Evolutionary conservation across 1,140 invertebrate genomes (phyloP), one percentile per base, ranked within the genome.

Genomic region (Apis dorsata): DNA sequence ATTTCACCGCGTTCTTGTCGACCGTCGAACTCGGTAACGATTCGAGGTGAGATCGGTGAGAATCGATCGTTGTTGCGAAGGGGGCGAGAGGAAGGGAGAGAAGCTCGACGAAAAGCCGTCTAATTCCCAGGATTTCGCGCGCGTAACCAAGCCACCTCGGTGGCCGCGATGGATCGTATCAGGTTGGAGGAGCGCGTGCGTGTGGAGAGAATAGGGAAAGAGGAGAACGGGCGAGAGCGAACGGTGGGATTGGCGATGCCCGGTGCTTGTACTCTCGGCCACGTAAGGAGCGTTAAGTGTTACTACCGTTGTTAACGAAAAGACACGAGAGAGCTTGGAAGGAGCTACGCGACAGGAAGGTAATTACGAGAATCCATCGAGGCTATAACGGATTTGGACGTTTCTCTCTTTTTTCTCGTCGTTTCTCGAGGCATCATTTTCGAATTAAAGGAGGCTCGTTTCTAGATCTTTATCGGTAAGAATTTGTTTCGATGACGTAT

Each of bases 111-210:
- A 44, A 44, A 44, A 44, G 5, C 34, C 34, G 34, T 44, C 34
- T 88, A 88, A 88, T 88, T 83, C 86, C 76, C 55, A 59, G 86
- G 83, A 34, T 85, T 77, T 59, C 86, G 68, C 75, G 79, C 83
- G 68, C 79, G 79, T 88, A 85, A 88, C 86, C 83, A 85, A 85
- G 87, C 86, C 24, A 24, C 24, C 49, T 8, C 68, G 34, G 3
- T 28, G 1, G 72, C 79, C 86, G 86, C 79, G 87, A 76, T 88
- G 84, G 86, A 88, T 88, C 88, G 88, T 83, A 88, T 88, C 87
- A 24, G 85, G 88, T 88, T 88, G 88, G 77, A 83, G 77, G 63
- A 55, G 15, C 13, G 74, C 24, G 66, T 24, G 15, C 24, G 44
- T 44, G 34, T 44, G 62, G 60, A 15, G 70, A 80, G 77, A 63